Base-by-base conservation (phyloP, 2,113 vertebrate species). In the Pelusios castaneus region DNA sequence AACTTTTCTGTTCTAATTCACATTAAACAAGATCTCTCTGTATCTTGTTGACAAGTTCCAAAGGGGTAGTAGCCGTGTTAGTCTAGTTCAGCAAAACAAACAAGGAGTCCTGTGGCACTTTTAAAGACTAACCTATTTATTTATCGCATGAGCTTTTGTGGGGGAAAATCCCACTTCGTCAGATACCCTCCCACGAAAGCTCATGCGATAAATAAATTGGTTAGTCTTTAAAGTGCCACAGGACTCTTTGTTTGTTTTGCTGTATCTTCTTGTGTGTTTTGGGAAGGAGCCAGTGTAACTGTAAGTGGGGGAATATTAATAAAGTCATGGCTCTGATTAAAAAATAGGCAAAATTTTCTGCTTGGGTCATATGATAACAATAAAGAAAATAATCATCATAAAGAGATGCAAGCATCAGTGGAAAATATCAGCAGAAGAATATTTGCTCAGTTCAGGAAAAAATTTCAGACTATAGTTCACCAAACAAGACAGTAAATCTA, bases 361-460 rank as follows among this genome's bases (percentile, higher is more conserved):
- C 91, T 88, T 94, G 85, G 76, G 78, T 55, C 81, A 10, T 70
- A 82, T 13, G 67, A 93, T 49, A 95, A 55, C 51, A 56, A 83
- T 43, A 92, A 75, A 92, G 82, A 95, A 49, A 87, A 80, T 70
- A 92, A 79, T 80, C 95, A 89, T 92, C 93, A 94, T n/a, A 91
- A 75, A 45, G 82, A 92, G 84, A 92, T 60, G 67, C 52, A 80
- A 95, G 76, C 49, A 85, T 55, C 75, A 87, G 78, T 4, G 89
- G 54, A 89, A 89, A n/a, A 94, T 82, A 94, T 80, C n/a, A 94
- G 84, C 82, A 96, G 67, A 13, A 63, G 47, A 91, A 78, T 47
- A 70, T 56, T 90, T 94, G 89, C 55, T 93, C 55, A 84, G 41
- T 10, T 85, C 84, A 82, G 3, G 14, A 70, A 86, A n/a, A 41